These are phyloP conservation scores for Melanogrammus aeglefinus DNA, from an alignment of 2,797 vertebrate species.

Conservation along the genomic window DNA sequence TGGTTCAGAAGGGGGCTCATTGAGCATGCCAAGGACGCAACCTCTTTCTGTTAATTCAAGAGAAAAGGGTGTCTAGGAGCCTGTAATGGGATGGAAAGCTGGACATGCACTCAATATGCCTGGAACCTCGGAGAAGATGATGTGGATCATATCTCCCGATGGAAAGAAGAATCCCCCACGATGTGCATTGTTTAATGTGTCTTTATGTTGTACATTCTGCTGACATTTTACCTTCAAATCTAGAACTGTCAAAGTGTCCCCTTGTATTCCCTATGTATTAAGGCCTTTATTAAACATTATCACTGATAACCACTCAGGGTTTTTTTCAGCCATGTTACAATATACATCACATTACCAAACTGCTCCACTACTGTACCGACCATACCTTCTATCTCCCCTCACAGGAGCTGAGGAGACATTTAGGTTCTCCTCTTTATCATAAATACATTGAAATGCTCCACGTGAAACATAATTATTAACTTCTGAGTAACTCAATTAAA, in stretches of 20 bases:
- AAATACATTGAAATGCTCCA: not conserved
- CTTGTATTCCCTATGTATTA: not conserved
- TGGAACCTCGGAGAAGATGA: not conserved
- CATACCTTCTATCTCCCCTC: not conserved
- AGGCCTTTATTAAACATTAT: not conserved
- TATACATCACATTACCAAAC: not conserved
- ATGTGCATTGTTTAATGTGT: not conserved
- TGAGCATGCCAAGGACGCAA: conserved; percentile 33
- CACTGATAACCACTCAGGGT: not conserved
- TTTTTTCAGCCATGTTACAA: not conserved
- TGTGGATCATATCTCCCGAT: not conserved
- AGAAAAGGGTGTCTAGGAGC: not conserved
- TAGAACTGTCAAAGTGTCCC: not conserved
- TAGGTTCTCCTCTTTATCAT: not conserved
- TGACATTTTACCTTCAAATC: not conserved
- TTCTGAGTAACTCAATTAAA: not conserved
- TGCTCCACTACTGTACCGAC: not conserved
- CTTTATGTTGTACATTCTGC: not conserved
- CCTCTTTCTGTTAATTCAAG: not conserved
- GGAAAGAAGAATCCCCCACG: not conserved
- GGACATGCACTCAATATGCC: not conserved
- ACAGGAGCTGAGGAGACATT: not conserved
- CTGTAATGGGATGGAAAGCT: not conserved
- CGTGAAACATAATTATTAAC: not conserved
- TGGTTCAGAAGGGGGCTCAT: conserved; percentile 86